Conservation (phyloP, 2,113 vertebrate genomes). For the Origma solitaria region DNA sequence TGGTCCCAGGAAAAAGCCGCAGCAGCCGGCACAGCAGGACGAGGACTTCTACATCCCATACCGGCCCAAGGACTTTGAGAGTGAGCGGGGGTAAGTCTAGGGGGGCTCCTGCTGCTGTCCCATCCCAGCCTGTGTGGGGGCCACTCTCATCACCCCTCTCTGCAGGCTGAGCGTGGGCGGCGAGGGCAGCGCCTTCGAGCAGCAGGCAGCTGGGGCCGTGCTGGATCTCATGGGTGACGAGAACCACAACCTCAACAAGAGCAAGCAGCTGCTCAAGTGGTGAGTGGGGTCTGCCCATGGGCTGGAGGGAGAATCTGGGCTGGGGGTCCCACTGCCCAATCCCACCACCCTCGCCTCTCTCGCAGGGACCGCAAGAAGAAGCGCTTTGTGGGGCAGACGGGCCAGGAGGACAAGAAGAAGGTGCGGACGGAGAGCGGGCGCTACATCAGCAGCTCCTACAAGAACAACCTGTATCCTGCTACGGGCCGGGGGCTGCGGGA, state of each 20-base stretch:
- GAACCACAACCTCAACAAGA: slow-evolving; percentile 72
- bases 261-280: slow-evolving; percentile 84
- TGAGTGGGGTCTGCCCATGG: background rate
- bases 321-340: rapidly evolving
- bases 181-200: slow-evolving; percentile 81
- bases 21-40: slow-evolving; percentile 56
- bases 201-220: slow-evolving; percentile 84
- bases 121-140: rapidly evolving
- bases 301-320: background rate
- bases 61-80: slow-evolving; percentile 90
- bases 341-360: background rate
- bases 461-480: slow-evolving; percentile 92
- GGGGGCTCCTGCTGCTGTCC: rapidly evolving
- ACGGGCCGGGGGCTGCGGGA: rapidly evolving
- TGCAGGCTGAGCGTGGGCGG: slow-evolving; percentile 79
- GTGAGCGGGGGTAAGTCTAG: slow-evolving; percentile 83
- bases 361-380: slow-evolving; percentile 94
- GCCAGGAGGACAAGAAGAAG: slow-evolving; percentile 88
- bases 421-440: slow-evolving; percentile 83
- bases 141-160: background rate
- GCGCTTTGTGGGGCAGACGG: slow-evolving; percentile 83
- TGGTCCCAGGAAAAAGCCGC: slow-evolving; percentile 56
- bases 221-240: slow-evolving; percentile 90
- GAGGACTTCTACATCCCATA: slow-evolving; percentile 89
- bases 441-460: slow-evolving; percentile 80